Percentiles rank a stretch among this genome's conserved stretches.
These are phyloP conservation scores for Caenorhabditis imperialis DNA, from an alignment of 2,888 invertebrate species.

Conservation along the genomic window DNA sequence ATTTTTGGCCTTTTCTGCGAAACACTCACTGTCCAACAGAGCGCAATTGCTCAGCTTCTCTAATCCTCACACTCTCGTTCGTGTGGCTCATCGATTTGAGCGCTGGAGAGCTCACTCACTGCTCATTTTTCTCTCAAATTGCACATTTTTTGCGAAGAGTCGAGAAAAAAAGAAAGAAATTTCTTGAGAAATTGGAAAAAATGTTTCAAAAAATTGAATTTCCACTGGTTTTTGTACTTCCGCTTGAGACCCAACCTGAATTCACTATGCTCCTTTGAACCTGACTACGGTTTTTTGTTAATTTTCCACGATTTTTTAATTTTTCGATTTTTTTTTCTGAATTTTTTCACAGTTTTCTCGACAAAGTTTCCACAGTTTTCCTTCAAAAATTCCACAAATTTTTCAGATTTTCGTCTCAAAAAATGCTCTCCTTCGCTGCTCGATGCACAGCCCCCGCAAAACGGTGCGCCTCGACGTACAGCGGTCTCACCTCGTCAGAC, in stretches of 20 bases:
- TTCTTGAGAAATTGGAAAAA: slow-evolving; percentile 7
- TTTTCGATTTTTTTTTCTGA: too few species aligned
- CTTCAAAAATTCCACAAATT: background rate
- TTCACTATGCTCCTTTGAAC: too few species aligned
- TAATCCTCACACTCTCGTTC: slow-evolving; percentile 18
- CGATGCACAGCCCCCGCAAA: slow-evolving; percentile 12
- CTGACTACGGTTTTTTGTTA: too few species aligned
- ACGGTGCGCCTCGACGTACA: slow-evolving; percentile 55
- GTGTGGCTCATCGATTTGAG: slow-evolving; percentile 4
- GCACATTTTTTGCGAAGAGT: background rate
- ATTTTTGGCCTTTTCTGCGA: too few species aligned
- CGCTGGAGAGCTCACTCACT: slow-evolving; percentile 8
- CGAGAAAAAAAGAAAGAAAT: slow-evolving; percentile 9
- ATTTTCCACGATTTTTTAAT: too few species aligned
- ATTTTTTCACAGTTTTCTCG: too few species aligned
- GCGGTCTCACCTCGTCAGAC: slow-evolving; percentile 77
- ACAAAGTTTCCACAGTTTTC: too few species aligned
- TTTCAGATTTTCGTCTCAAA: background rate
- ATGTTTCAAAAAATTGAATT: background rate
- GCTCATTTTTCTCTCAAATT: slow-evolving; percentile 29
- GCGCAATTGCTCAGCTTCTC: slow-evolving; percentile 48
- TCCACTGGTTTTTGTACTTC: background rate
- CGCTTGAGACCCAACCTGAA: too few species aligned
- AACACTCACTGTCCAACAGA: slow-evolving; percentile 2
- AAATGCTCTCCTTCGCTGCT: slow-evolving; percentile 32